Base-by-base conservation (phyloP, 2,113 vertebrate genomes). In the Tachycineta bicolor region DNA sequence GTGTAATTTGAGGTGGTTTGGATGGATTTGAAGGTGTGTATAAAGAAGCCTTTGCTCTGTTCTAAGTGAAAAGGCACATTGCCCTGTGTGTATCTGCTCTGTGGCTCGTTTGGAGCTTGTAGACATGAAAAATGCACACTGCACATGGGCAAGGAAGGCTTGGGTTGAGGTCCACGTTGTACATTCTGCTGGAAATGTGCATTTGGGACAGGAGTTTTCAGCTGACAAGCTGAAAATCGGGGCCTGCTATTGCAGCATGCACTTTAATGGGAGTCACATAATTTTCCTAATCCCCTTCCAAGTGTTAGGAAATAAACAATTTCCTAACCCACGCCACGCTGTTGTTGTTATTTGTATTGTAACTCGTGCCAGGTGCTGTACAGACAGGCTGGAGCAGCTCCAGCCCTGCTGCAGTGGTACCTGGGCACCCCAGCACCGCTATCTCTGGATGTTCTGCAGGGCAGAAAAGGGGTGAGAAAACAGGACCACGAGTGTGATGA, bases 401-500 rank as follows among this genome's bases (percentile, higher is more conserved):
- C 63, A 43, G 74, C 34, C 23, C 73, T 65, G 3, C 3, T 31
- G 5, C 39, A 33, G 55, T 15, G 3, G 9, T 12, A 7, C 0
- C 0, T 7, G 3, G 10, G 37, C 65, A 18, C 24, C 37, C 1
- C 2, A n/a, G 73, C 13, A 5, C 29, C 0, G 0, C 37, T 24
- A 0, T 14, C 59, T 26, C 47, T 0, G 12, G 3, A 14, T 4
- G 28, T 22, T 58, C 59, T 28, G 41, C 49, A 34, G 46, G 5
- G 2, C 1, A 34, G 58, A 11, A 52, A 68, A 79, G 73, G 9
- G 2, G 25, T 17, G 53, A 44, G 44, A 41, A 39, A 64, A 25
- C 50, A 89, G 26, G 46, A 44, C 53, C 53, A 69, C 65, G 56
- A 53, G 33, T 14, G 4, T 46, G 58, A 43, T 60, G 76, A 50